A percentile compares a stretch with the other conserved stretches of the same genome.
Conservation (phyloP, 2,888 invertebrate genomes). For the Lissonota sp. region DNA sequence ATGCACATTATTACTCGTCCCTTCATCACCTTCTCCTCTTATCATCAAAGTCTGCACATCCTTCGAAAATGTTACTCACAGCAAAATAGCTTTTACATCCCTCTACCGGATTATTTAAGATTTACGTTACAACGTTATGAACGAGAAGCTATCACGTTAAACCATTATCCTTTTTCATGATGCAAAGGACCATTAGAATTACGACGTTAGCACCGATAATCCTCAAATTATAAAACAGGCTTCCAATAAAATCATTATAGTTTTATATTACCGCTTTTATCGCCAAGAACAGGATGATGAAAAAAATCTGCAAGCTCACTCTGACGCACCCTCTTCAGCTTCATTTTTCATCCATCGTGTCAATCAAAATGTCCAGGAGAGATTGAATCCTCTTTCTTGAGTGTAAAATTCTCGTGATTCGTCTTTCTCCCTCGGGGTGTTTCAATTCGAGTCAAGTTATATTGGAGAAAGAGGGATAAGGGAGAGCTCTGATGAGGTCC, state of each 20-base stretch:
- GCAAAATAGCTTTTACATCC: not conserved
- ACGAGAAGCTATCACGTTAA: not conserved
- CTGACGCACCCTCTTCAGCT: not conserved
- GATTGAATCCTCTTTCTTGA: conserved; percentile 46
- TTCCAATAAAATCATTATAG: not conserved
- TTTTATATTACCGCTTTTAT: not conserved
- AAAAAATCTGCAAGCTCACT: not conserved
- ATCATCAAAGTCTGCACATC: not conserved
- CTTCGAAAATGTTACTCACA: not conserved
- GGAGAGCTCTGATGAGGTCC: conserved; percentile 55
- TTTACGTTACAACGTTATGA: not conserved
- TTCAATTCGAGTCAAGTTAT: conserved; percentile 17
- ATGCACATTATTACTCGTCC: not conserved
- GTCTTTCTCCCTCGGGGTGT: conserved; percentile 12
- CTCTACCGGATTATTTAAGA: not conserved
- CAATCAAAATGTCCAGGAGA: conserved; percentile 22
- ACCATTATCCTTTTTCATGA: too few species aligned
- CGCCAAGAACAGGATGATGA: too few species aligned
- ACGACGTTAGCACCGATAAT: not conserved
- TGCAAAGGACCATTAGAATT: too few species aligned
- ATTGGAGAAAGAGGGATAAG: conserved; percentile 26
- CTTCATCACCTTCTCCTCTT: not conserved
- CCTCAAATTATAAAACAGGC: not conserved
- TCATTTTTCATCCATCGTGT: conserved; percentile 23
- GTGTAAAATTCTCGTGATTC: conserved; percentile 20